Evolutionary conservation across 2,797 vertebrate genomes (phyloP).

Genomic region (Galago senegalensis): DNA sequence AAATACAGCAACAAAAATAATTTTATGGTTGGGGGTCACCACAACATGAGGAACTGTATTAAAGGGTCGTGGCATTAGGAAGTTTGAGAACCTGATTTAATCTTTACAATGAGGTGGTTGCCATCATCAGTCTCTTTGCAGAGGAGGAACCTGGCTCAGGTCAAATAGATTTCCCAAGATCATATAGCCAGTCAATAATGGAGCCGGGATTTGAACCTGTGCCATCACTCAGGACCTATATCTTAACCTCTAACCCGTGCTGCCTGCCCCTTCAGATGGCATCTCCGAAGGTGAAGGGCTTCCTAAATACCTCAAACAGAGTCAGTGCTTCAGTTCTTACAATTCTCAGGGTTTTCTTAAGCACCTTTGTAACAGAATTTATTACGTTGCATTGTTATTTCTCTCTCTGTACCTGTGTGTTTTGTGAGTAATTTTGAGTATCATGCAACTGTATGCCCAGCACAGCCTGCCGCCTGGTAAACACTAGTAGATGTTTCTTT

Average conservation of each 20-base stretch:
- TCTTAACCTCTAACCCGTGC: not conserved
- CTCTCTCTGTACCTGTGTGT: not conserved
- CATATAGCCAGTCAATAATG: not conserved
- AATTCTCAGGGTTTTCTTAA: slow-evolving; percentile 37
- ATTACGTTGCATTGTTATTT: not conserved
- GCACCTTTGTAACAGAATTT: not conserved
- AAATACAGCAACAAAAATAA: no score
- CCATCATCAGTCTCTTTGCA: not conserved
- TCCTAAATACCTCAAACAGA: not conserved
- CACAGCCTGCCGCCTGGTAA: not conserved
- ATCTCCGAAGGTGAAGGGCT: not conserved
- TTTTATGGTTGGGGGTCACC: no score
- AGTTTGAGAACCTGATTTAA: not conserved
- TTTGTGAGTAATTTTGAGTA: not conserved
- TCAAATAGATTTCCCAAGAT: not conserved
- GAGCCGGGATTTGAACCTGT: not conserved
- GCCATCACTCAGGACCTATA: not conserved
- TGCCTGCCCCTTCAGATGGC: not conserved
- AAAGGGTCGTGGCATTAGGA: no score
- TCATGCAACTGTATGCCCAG: not conserved
- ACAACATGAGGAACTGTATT: no score
- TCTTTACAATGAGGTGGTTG: not conserved
- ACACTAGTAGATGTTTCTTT: not conserved
- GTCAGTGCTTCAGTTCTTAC: not conserved
- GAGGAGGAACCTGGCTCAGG: not conserved